phyloP scores from a whole-genome alignment of 2,888 invertebrate species.

The Aphodius granarius region DNA sequence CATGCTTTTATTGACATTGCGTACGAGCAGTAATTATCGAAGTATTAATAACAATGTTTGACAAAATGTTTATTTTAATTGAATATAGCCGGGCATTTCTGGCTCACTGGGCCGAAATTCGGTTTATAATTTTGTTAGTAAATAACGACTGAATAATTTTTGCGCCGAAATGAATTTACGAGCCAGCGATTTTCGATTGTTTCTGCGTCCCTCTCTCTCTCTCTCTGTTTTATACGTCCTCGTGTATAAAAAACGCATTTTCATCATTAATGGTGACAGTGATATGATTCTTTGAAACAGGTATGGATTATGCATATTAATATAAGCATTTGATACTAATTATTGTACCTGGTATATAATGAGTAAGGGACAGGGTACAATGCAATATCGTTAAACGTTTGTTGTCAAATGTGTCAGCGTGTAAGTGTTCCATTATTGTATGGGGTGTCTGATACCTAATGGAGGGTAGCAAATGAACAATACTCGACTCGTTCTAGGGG shows the following conservation, averaged over 20 bases:
- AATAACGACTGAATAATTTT: constrained; percentile 30
- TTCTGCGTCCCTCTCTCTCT: no score
- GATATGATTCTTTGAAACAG: no score
- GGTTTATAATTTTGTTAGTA: constrained; percentile 30
- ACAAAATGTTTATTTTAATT: constrained; percentile 31
- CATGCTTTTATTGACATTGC: neutral
- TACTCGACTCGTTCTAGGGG: neutral
- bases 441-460: constrained; percentile 18
- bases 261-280: no score
- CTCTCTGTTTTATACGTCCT: no score
- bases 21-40: constrained; percentile 19
- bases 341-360: neutral
- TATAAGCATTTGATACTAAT: no score
- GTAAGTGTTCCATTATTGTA: constrained; percentile 16
- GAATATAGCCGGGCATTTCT: constrained; percentile 27
- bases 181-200: constrained; percentile 7
- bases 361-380: neutral
- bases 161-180: constrained; percentile 26
- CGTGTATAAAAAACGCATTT: no score
- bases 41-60: constrained; percentile 31
- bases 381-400: neutral
- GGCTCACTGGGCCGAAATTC: constrained; percentile 27
- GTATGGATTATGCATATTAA: no score
- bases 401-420: neutral
- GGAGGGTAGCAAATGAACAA: constrained; percentile 12